phyloP scores from a whole-genome alignment of 1,140 invertebrate genomes.

The Riptortus pedestris region DNA sequence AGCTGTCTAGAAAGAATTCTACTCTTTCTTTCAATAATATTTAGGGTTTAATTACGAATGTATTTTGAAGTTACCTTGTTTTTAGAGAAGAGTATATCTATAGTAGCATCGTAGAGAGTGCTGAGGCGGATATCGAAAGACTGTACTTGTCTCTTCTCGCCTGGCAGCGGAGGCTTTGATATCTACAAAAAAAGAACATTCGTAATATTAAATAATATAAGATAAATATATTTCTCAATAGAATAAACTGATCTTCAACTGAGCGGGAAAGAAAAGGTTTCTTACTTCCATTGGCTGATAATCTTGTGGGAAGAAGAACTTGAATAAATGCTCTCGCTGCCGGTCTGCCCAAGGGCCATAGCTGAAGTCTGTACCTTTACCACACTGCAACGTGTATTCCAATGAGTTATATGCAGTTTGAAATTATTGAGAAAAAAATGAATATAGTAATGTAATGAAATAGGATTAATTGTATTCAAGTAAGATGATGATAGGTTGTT shows the following conservation, averaged over 20 bases:
- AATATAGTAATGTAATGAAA: too few relatives aligned
- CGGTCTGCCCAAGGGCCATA: slow-evolving; percentile 97
- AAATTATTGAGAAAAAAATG: too few relatives aligned
- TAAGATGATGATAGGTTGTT: too few relatives aligned
- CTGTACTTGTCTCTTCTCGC: slow-evolving; percentile 76
- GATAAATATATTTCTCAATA: neutral
- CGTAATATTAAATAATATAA: slow-evolving; percentile 17
- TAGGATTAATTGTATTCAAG: too few relatives aligned
- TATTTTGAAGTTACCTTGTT: slow-evolving; percentile 71
- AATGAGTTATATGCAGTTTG: too few relatives aligned
- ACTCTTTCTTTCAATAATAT: too few relatives aligned
- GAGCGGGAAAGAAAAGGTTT: neutral
- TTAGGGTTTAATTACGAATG: too few relatives aligned
- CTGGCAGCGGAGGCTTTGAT: slow-evolving; percentile 66
- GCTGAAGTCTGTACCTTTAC: slow-evolving; percentile 93
- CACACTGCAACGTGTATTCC: too few relatives aligned
- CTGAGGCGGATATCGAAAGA: slow-evolving; percentile 86
- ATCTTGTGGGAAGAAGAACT: slow-evolving; percentile 91
- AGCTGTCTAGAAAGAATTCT: too few relatives aligned
- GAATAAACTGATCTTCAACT: slow-evolving; percentile 17
- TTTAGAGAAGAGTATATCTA: slow-evolving; percentile 92
- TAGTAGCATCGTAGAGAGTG: slow-evolving; percentile 80
- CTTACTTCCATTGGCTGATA: slow-evolving; percentile 35
- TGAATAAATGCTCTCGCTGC: slow-evolving; percentile 88
- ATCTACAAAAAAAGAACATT: slow-evolving; percentile 43